phyloP scores from a whole-genome alignment of 2,113 vertebrate species.

The Podilymbus podiceps region DNA sequence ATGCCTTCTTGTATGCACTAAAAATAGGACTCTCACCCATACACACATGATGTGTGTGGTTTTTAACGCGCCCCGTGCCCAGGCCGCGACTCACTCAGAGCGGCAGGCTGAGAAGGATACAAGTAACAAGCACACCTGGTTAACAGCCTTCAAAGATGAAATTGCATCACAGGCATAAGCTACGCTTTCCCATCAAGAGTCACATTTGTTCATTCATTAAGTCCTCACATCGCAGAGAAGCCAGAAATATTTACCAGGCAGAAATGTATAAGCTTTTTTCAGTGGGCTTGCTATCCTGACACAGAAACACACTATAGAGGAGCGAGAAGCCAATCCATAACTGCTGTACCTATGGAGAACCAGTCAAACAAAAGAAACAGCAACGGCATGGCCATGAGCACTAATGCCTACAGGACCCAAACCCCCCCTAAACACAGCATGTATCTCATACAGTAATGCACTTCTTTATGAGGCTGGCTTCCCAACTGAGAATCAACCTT shows the following conservation, averaged over 20 bases:
- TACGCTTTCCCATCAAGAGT: constrained; percentile 19
- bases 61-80: background rate
- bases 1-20: constrained; percentile 34
- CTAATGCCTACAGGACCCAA: background rate
- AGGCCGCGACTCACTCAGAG: background rate
- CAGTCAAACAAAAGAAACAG: background rate
- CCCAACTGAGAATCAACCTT: background rate
- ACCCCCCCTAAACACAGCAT: background rate
- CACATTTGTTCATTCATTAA: constrained; percentile 46
- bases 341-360: background rate
- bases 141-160: background rate
- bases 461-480: background rate
- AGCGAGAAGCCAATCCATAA: background rate
- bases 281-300: background rate
- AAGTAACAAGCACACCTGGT: constrained; percentile 16
- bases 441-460: background rate
- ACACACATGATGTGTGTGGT: background rate
- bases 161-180: constrained; percentile 10
- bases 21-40: constrained; percentile 18
- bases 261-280: constrained; percentile 11
- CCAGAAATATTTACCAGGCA: constrained; percentile 46
- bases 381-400: rapidly evolving
- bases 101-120: background rate
- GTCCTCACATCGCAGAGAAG: background rate
- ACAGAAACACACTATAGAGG: constrained; percentile 1